Evolutionary conservation across 92 coral and sea anemone species (phyloP).

Genomic region (Umimayanthus chanpuru): DNA sequence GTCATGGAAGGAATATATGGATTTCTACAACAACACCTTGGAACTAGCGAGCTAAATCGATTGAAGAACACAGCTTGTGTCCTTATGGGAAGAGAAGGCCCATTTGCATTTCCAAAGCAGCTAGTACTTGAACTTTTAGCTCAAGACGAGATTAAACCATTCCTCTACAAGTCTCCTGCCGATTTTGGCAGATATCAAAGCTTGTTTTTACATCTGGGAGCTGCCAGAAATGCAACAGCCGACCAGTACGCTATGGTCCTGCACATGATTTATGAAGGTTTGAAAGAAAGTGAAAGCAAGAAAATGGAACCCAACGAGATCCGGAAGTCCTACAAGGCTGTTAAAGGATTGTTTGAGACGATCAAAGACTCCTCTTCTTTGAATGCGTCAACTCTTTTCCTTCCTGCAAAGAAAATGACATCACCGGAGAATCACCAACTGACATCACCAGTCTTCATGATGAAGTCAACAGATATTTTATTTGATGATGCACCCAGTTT

Average conservation of each 20-base stretch:
- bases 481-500: slow-evolving; percentile 71
- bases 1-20: slow-evolving; percentile 67
- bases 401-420: slow-evolving; percentile 34
- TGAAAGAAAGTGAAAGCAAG: slow-evolving; percentile 4
- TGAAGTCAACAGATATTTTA: slow-evolving; percentile 52
- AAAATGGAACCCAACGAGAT: slow-evolving; percentile 65
- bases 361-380: slow-evolving; percentile 15
- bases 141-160: slow-evolving; percentile 59
- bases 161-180: slow-evolving; percentile 66
- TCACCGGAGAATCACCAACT: too few relatives aligned
- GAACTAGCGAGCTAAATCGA: slow-evolving; percentile 5
- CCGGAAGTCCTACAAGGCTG: slow-evolving; percentile 44
- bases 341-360: slow-evolving; percentile 60
- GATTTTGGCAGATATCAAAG: slow-evolving; percentile 40
- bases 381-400: slow-evolving; percentile 36
- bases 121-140: slow-evolving; percentile 49
- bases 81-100: slow-evolving; percentile 58
- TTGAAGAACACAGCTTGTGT: slow-evolving; percentile 53
- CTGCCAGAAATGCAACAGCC: slow-evolving; percentile 51
- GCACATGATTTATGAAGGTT: slow-evolving; percentile 30
- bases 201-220: slow-evolving; percentile 65
- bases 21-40: slow-evolving; percentile 41
- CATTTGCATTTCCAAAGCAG: slow-evolving; percentile 60
- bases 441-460: slow-evolving; percentile 50
- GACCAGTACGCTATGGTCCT: slow-evolving; percentile 73